Evolutionary conservation across 2,888 invertebrate genomes (phyloP).

Genomic region (Aleiodes leptofemur): DNA sequence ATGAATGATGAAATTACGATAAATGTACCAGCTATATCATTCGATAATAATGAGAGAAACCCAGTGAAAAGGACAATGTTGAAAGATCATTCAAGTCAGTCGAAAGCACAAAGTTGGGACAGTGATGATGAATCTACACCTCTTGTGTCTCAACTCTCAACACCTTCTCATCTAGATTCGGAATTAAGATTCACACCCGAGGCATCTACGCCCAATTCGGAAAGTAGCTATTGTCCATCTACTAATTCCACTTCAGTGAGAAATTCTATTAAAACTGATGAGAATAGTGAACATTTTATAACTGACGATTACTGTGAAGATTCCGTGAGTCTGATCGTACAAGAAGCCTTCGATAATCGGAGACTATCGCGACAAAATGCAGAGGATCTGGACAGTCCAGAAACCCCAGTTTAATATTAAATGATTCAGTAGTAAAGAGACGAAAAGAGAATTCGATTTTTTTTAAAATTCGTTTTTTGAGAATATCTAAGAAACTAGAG

Average conservation of each 20-base stretch:
- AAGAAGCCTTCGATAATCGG: constrained; percentile 57
- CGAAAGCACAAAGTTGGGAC: constrained; percentile 59
- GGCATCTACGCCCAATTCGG: constrained; percentile 50
- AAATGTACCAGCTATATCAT: constrained; percentile 56
- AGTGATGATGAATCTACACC: constrained; percentile 84
- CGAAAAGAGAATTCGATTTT: too few relatives aligned
- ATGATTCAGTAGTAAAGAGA: too few relatives aligned
- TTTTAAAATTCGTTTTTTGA: too few relatives aligned
- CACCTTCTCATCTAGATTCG: constrained; percentile 68
- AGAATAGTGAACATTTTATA: constrained; percentile 58
- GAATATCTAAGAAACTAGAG: too few relatives aligned
- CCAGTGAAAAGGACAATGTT: constrained; percentile 65
- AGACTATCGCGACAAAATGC: constrained; percentile 62
- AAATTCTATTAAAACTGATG: background rate
- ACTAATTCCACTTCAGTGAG: background rate
- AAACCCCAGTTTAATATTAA: constrained; percentile 69
- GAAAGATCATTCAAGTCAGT: constrained; percentile 48
- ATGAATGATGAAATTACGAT: constrained; percentile 59
- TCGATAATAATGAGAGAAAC: constrained; percentile 56
- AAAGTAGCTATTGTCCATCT: background rate
- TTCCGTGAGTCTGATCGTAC: constrained; percentile 60
- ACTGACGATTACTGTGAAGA: constrained; percentile 60
- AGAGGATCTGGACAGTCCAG: constrained; percentile 69
- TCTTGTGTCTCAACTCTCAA: constrained; percentile 77
- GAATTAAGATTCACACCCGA: constrained; percentile 61